Evolutionary conservation across 1,140 invertebrate genomes (phyloP).

Genomic region (Stegodyphus mimosarum): DNA sequence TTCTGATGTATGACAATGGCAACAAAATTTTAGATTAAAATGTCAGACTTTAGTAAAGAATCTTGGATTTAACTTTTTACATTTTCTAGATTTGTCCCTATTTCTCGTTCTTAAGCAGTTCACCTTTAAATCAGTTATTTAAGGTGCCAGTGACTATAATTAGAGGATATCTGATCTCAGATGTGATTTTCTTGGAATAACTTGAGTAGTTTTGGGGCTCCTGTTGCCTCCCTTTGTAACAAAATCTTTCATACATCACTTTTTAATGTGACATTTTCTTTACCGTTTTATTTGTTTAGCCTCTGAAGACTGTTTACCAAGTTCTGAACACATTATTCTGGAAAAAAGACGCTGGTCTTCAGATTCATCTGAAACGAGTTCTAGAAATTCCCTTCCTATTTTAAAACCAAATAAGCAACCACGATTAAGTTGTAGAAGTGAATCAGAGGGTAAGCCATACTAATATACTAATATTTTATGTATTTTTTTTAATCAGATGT

Average conservation of each 20-base stretch:
- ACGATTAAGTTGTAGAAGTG: not conserved
- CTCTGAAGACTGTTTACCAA: slow-evolving; percentile 24
- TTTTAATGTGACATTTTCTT: too few relatives aligned
- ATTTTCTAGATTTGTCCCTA: too few relatives aligned
- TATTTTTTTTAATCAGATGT: not conserved
- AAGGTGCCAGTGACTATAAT: too few relatives aligned
- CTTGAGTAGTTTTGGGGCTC: too few relatives aligned
- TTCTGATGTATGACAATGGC: too few relatives aligned
- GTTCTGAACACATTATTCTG: slow-evolving; percentile 13
- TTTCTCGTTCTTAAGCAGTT: too few relatives aligned
- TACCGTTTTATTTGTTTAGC: slow-evolving; percentile 4
- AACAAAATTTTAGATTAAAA: too few relatives aligned
- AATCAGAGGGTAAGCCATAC: slow-evolving; percentile 25
- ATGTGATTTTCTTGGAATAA: too few relatives aligned
- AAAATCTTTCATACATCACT: not conserved
- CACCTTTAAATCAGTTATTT: too few relatives aligned
- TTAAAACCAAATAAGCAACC: slow-evolving; percentile 28
- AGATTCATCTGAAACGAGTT: slow-evolving; percentile 64
- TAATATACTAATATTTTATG: not conserved
- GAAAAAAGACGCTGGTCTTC: slow-evolving; percentile 68
- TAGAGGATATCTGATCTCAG: too few relatives aligned
- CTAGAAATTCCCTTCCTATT: slow-evolving; percentile 1
- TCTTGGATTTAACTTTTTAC: too few relatives aligned
- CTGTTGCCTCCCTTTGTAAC: not conserved
- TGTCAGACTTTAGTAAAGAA: too few relatives aligned